Evolutionary conservation across 2,888 invertebrate species (phyloP).

Genomic region (Leistus spinibarbis): DNA sequence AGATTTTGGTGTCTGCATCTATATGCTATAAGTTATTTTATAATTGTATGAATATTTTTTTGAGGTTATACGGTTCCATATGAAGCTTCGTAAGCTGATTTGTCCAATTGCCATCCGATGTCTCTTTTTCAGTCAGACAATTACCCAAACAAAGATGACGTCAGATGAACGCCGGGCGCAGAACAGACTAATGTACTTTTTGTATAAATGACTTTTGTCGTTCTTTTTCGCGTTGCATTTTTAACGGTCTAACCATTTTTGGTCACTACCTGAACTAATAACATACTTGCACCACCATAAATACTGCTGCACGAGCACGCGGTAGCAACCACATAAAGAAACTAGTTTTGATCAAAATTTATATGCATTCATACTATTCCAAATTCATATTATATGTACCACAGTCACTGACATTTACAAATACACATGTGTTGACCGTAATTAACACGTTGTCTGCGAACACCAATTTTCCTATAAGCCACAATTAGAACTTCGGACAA

Average conservation of each 20-base stretch:
- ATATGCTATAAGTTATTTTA: too few relatives aligned
- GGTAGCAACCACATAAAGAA: slow-evolving; percentile 14
- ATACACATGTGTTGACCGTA: not conserved
- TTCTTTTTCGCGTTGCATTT: slow-evolving; percentile 37
- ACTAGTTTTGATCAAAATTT: slow-evolving; percentile 17
- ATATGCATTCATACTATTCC: not conserved
- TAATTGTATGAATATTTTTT: too few relatives aligned
- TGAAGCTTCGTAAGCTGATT: too few relatives aligned
- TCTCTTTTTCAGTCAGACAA: not conserved
- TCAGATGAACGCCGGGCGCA: slow-evolving; percentile 17
- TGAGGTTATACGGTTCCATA: too few relatives aligned
- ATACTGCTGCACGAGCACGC: slow-evolving; percentile 1
- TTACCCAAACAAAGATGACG: slow-evolving; percentile 25
- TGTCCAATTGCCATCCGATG: too few relatives aligned
- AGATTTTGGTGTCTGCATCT: too few relatives aligned
- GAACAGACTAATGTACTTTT: slow-evolving; percentile 36
- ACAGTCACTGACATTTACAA: not conserved
- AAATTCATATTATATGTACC: not conserved
- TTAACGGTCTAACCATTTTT: slow-evolving; percentile 39
- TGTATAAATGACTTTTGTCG: slow-evolving; percentile 22
- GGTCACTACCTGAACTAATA: slow-evolving; percentile 39
- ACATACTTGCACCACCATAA: slow-evolving; percentile 16
- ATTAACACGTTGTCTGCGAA: not conserved
- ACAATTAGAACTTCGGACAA: too few relatives aligned
- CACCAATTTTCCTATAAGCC: not conserved